A percentile compares a stretch with the other conserved stretches of the same genome.
Evolutionary conservation across 2,888 invertebrate species (phyloP).

Genomic region (Drosophila antonietae): DNA sequence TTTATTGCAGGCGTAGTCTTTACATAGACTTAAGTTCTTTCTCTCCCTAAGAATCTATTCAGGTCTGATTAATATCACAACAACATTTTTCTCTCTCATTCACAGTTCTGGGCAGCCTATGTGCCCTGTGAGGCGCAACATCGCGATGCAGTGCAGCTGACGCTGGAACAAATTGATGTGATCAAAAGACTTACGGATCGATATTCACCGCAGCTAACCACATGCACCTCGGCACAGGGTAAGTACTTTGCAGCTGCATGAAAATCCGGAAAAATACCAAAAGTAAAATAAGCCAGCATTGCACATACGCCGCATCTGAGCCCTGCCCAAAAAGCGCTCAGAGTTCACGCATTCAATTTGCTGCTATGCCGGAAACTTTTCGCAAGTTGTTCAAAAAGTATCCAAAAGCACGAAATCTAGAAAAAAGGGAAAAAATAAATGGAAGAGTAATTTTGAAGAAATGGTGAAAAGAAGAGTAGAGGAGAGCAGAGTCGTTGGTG

Average conservation of each 20-base stretch:
- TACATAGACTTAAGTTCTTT: too few relatives aligned
- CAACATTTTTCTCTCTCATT: not conserved
- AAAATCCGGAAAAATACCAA: not conserved
- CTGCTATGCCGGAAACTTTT: constrained; percentile 42
- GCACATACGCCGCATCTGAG: constrained; percentile 45
- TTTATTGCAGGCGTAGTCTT: too few relatives aligned
- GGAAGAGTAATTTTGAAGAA: constrained; percentile 10
- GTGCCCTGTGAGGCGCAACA: constrained; percentile 89
- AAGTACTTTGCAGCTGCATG: constrained; percentile 67
- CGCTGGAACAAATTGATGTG: constrained; percentile 90
- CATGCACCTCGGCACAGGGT: constrained; percentile 89
- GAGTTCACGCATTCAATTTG: constrained; percentile 51
- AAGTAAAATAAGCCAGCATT: constrained; percentile 81
- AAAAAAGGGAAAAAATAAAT: not conserved
- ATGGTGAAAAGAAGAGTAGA: not conserved
- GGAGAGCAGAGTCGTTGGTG: constrained; percentile 14
- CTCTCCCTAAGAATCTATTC: too few relatives aligned
- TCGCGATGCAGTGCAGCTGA: constrained; percentile 89
- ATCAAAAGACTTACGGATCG: constrained; percentile 89
- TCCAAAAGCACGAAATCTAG: constrained; percentile 19
- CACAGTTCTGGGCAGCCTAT: constrained; percentile 90
- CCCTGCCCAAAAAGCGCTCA: constrained; percentile 17
- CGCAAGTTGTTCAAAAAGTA: constrained; percentile 61
- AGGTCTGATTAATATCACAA: not conserved
- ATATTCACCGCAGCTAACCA: constrained; percentile 88